These are phyloP conservation scores for Scaptomyza polygonia DNA, from an alignment of 2,888 invertebrate species.

Conservation along the genomic window DNA sequence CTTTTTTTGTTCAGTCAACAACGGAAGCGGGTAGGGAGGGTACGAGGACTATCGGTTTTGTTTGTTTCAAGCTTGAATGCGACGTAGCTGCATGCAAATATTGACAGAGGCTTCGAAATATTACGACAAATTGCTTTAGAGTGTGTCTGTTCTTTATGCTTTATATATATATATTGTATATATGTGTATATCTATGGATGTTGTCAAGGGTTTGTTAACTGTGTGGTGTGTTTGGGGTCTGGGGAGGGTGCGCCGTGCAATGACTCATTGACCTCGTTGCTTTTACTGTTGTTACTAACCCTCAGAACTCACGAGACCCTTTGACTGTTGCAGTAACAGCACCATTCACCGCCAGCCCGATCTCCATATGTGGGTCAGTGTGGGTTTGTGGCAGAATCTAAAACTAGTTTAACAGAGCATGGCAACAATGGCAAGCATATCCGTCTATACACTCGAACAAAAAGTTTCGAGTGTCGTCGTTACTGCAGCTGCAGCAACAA, in stretches of 20 bases:
- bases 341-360: conserved; percentile 11
- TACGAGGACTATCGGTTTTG: conserved; percentile 40
- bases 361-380: conserved; percentile 53
- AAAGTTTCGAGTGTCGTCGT: neutral
- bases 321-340: conserved; percentile 11
- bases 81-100: conserved; percentile 64
- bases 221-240: neutral
- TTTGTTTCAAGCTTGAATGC: conserved; percentile 53
- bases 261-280: conserved; percentile 77
- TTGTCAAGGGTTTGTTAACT: conserved; percentile 20
- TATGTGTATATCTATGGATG: conserved; percentile 29
- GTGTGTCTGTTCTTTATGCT: conserved; percentile 1
- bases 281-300: conserved; percentile 8
- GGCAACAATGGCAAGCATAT: conserved; percentile 39
- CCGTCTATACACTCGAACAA: neutral
- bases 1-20: conserved; percentile 16
- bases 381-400: neutral
- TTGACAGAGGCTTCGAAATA: conserved; percentile 76
- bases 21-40: neutral
- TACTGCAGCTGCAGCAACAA: neutral
- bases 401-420: conserved; percentile 52
- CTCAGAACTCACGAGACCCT: neutral
- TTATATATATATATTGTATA: conserved; percentile 12
- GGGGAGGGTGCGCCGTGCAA: conserved; percentile 54
- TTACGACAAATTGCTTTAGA: conserved; percentile 63